These are phyloP conservation scores for Tragelaphus strepsiceros DNA, from an alignment of 2,113 vertebrate species.

Conservation along the genomic window DNA sequence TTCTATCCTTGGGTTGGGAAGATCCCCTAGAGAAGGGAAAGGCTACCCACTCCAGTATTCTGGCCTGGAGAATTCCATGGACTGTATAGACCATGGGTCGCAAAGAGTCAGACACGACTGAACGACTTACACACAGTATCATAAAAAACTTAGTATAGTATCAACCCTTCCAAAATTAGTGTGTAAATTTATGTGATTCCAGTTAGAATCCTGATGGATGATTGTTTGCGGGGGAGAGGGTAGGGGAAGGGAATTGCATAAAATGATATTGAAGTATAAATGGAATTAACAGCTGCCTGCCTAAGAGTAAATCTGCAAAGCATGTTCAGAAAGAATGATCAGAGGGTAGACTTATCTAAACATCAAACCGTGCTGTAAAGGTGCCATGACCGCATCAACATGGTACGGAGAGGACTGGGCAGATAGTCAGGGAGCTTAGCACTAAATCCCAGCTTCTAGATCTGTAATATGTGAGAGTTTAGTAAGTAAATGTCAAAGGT, in stretches of 20 bases:
- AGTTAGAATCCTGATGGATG: neutral
- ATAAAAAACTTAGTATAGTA: neutral
- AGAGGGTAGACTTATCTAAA: neutral
- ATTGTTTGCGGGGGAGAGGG: neutral
- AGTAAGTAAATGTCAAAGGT: neutral
- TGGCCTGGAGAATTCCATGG: neutral
- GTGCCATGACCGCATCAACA: neutral
- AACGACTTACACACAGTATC: neutral
- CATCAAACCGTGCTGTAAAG: neutral
- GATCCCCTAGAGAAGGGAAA: neutral
- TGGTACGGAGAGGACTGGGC: neutral
- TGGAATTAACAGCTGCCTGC: neutral
- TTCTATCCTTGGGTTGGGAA: neutral
- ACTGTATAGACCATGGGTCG: neutral
- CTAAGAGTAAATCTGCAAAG: neutral
- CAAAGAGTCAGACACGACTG: neutral
- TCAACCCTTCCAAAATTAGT: neutral
- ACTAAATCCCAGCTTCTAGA: neutral
- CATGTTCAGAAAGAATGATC: neutral
- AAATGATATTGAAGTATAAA: neutral
- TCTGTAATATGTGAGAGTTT: neutral
- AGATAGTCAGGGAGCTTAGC: neutral
- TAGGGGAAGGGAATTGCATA: neutral
- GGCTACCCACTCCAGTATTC: neutral
- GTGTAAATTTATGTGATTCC: neutral